Percentiles rank a stretch among this genome's conserved stretches.
Conservation (phyloP, 2,888 invertebrate genomes). For the Alloscopus bannaensis region DNA sequence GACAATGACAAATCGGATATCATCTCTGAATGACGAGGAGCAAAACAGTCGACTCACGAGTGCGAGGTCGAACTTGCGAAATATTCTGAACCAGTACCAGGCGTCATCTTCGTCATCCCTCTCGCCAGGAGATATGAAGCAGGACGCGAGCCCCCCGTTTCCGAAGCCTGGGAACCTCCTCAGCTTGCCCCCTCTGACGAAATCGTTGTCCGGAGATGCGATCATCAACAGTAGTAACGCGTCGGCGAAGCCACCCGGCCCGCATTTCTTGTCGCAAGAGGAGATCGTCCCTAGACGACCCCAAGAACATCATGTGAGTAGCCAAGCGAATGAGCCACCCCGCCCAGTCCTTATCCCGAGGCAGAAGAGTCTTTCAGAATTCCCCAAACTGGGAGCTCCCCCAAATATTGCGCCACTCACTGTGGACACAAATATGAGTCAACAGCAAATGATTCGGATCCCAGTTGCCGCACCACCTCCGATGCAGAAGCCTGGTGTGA, state of each 20-base stretch:
- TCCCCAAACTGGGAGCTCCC: constrained; percentile 53
- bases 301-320: neutral
- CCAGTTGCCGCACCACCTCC: constrained; percentile 35
- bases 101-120: constrained; percentile 61
- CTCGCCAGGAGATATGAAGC: constrained; percentile 32
- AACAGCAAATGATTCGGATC: constrained; percentile 6
- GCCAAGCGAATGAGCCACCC: neutral
- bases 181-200: constrained; percentile 68
- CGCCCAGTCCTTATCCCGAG: constrained; percentile 64
- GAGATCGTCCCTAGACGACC: constrained; percentile 28
- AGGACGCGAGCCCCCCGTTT: constrained; percentile 34
- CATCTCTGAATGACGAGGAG: constrained; percentile 59
- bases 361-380: constrained; percentile 72
- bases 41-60: constrained; percentile 60
- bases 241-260: constrained; percentile 22
- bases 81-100: constrained; percentile 68
- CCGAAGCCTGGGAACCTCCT: constrained; percentile 49
- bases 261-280: constrained; percentile 13
- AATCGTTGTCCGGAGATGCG: constrained; percentile 71
- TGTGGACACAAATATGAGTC: constrained; percentile 53
- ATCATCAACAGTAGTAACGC: constrained; percentile 43
- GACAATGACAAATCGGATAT: constrained; percentile 77
- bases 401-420: constrained; percentile 56
- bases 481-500: constrained; percentile 8
- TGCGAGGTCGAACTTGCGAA: constrained; percentile 69